phyloP scores from a whole-genome alignment of 2,113 vertebrate genomes.

The Ibidorhyncha struthersii region DNA sequence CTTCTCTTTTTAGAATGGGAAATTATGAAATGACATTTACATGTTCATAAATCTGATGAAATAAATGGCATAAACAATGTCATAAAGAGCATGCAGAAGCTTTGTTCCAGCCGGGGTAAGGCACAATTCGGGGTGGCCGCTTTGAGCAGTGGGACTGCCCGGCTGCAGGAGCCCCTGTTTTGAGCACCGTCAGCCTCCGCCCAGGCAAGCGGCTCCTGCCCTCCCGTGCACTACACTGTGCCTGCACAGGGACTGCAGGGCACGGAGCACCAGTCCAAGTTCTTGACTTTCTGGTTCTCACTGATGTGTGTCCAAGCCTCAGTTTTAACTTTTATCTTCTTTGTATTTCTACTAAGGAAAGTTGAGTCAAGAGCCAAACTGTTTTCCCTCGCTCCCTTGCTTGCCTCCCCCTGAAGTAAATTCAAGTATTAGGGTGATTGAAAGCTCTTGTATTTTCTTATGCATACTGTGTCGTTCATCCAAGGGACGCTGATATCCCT shows the following conservation, averaged over 20 bases:
- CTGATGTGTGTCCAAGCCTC: not conserved
- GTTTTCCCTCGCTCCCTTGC: not conserved
- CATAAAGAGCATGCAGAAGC: not conserved
- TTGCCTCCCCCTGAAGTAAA: not conserved
- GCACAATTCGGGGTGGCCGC: rapidly evolving
- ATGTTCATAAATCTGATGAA: not conserved
- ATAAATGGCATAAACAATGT: not conserved
- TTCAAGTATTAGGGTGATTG: rapidly evolving
- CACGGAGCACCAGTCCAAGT: not conserved
- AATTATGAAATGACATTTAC: not conserved
- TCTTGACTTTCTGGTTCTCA: not conserved
- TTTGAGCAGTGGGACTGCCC: not conserved
- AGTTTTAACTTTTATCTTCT: not conserved
- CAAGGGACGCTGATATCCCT: not conserved
- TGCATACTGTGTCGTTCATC: not conserved
- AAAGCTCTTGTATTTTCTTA: not conserved
- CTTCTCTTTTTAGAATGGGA: not conserved
- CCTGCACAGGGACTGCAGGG: not conserved
- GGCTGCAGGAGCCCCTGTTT: not conserved
- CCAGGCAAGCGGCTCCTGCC: not conserved
- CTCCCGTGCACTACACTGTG: rapidly evolving
- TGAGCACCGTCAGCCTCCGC: not conserved
- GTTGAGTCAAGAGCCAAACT: not conserved
- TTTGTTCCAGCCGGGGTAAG: not conserved
- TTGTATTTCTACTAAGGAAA: not conserved